phyloP scores from a whole-genome alignment of 2,113 vertebrate species.

The Megalops atlanticus region DNA sequence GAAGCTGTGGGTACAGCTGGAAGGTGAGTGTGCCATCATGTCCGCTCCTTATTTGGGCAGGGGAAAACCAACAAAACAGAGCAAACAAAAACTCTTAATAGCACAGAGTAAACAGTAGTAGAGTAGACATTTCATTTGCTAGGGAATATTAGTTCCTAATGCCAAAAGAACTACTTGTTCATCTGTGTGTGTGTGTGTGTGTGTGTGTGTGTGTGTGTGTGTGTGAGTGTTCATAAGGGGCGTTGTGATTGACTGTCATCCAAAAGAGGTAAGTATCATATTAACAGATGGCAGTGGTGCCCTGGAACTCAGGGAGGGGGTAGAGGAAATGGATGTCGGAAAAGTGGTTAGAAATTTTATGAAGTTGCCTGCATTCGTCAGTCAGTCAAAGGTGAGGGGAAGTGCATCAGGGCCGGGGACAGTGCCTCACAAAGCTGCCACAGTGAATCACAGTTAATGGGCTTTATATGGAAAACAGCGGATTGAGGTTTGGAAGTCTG shows the following conservation, averaged over 20 bases:
- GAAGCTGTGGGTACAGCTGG: constrained; percentile 48
- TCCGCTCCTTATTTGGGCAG: constrained; percentile 39
- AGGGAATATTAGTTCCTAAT: constrained; percentile 38
- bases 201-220: too few relatives aligned
- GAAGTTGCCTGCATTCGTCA: not conserved
- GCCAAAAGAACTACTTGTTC: constrained; percentile 47
- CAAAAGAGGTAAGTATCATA: not conserved
- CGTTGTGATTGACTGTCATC: not conserved
- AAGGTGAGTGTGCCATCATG: constrained; percentile 43
- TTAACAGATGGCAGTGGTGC: not conserved
- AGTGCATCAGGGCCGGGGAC: not conserved
- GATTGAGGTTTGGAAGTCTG: too few relatives aligned
- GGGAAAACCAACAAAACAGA: too few relatives aligned
- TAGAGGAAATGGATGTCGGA: constrained; percentile 3
- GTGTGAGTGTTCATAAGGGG: too few relatives aligned
- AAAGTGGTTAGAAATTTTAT: not conserved
- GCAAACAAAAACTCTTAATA: too few relatives aligned
- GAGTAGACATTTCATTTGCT: too few relatives aligned
- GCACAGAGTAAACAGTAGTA: too few relatives aligned
- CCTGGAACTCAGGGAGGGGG: not conserved
- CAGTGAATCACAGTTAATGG: not conserved
- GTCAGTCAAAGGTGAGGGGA: not conserved
- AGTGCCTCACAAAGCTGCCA: not conserved
- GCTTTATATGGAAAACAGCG: not conserved
- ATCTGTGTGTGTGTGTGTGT: constrained; percentile 43